Percentiles rank a stretch among this genome's conserved stretches.
phyloP scores from a whole-genome alignment of 2,797 vertebrate genomes.

The Lindbergichthys nudifrons region DNA sequence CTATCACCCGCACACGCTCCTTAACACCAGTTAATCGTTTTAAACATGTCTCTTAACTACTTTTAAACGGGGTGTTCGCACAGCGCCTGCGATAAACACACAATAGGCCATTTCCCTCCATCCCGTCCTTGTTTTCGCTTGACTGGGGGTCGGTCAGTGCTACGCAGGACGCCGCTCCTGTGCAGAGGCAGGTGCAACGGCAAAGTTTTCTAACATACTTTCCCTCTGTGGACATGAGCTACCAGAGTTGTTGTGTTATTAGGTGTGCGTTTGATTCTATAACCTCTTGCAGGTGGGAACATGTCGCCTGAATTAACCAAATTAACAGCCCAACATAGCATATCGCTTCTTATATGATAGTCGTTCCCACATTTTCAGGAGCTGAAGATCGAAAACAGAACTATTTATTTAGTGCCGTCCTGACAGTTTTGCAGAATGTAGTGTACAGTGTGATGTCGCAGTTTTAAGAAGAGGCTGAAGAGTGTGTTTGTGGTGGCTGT shows the following conservation, averaged over 20 bases:
- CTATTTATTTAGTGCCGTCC: not conserved
- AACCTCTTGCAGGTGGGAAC: conserved; percentile 1
- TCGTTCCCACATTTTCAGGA: not conserved
- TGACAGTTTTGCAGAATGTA: conserved; percentile 5
- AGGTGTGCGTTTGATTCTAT: not conserved
- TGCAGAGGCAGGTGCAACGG: conserved; percentile 23
- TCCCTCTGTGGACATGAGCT: not conserved
- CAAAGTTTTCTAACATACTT: conserved; percentile 66
- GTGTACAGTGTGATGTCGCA: conserved; percentile 68
- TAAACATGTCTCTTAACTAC: not conserved
- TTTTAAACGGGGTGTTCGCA: conserved; percentile 13
- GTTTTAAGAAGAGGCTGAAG: conserved; percentile 57
- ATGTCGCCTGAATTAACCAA: not conserved
- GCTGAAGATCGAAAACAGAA: not conserved
- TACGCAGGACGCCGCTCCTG: conserved; percentile 42
- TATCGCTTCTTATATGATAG: conserved; percentile 13
- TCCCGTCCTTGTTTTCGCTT: conserved; percentile 58
- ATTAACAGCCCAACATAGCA: not conserved
- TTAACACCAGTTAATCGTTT: not conserved
- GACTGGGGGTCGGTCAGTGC: conserved; percentile 12
- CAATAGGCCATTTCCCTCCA: conserved; percentile 74
- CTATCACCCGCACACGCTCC: not conserved
- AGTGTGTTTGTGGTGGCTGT: conserved; percentile 53
- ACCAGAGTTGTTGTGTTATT: not conserved
- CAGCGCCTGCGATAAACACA: conserved; percentile 36